Conservation (phyloP, 92 coral and sea anemone species). For the Muricea muricata region DNA sequence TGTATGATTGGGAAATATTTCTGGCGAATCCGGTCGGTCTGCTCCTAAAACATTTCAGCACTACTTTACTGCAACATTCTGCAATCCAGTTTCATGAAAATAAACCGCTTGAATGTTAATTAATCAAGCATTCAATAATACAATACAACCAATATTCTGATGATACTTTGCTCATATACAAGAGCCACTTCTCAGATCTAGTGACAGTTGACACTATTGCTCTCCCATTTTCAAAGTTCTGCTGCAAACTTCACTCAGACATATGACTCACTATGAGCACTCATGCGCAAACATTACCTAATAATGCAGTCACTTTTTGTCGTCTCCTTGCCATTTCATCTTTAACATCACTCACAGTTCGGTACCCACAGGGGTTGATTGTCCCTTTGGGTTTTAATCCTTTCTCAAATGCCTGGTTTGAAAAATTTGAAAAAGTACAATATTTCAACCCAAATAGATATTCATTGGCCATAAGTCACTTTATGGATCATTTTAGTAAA, state of each 20-base stretch:
- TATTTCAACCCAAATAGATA: too few species aligned
- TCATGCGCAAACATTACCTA: conserved; percentile 71
- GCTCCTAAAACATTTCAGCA: conserved; percentile 60
- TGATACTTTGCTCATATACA: too few species aligned
- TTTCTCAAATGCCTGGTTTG: conserved; percentile 74
- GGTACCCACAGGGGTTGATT: conserved; percentile 86
- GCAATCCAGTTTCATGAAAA: not conserved
- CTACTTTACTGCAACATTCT: not conserved
- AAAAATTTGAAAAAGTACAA: too few species aligned
- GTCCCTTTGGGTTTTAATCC: conserved; percentile 90
- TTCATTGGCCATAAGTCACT: too few species aligned
- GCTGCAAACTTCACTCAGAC: too few species aligned
- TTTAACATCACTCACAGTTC: conserved; percentile 72
- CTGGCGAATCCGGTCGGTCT: conserved; percentile 79
- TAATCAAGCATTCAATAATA: too few species aligned
- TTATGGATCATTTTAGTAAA: not conserved
- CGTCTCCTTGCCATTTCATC: conserved; percentile 69
- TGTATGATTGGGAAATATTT: conserved; percentile 84
- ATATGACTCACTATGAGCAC: too few species aligned
- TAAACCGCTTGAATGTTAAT: too few species aligned
- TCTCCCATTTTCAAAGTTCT: too few species aligned
- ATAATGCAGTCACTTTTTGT: conserved; percentile 71
- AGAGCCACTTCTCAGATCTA: too few species aligned
- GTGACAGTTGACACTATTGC: too few species aligned
- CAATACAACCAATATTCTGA: too few species aligned